Conservation (phyloP, 1,140 invertebrate genomes). For the Ips nitidus region DNA sequence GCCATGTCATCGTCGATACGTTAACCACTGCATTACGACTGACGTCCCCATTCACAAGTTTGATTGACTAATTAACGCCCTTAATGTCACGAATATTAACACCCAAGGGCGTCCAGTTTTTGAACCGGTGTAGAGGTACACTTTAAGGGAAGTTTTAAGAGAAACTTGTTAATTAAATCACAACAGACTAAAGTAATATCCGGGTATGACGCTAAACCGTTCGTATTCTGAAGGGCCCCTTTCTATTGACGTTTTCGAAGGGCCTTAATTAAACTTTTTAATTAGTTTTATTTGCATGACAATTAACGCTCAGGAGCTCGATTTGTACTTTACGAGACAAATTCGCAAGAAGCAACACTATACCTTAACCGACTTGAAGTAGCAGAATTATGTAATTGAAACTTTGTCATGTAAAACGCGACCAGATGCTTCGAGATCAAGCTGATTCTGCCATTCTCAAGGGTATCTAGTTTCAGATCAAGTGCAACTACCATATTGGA, state of each 20-base stretch:
- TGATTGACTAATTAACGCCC: no score
- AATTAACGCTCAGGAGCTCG: conserved; percentile 37
- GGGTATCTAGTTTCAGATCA: background rate
- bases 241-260: conserved; percentile 36
- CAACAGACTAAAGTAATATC: background rate
- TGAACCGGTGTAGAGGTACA: no score
- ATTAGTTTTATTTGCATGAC: conserved; percentile 44
- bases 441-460: conserved; percentile 8
- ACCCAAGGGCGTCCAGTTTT: no score
- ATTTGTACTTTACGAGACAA: conserved; percentile 11
- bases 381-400: background rate
- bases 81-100: no score
- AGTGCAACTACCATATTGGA: no score
- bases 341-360: background rate
- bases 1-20: no score
- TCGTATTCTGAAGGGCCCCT: conserved; percentile 17
- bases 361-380: background rate
- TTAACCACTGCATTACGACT: no score
- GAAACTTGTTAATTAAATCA: no score
- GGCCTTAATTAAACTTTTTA: conserved; percentile 44
- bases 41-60: no score
- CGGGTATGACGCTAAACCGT: conserved; percentile 4
- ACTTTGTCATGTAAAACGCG: background rate
- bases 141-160: no score
- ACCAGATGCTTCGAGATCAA: conserved; percentile 7